phyloP scores from a whole-genome alignment of 2,888 invertebrate species.

The Eilema caniola region DNA sequence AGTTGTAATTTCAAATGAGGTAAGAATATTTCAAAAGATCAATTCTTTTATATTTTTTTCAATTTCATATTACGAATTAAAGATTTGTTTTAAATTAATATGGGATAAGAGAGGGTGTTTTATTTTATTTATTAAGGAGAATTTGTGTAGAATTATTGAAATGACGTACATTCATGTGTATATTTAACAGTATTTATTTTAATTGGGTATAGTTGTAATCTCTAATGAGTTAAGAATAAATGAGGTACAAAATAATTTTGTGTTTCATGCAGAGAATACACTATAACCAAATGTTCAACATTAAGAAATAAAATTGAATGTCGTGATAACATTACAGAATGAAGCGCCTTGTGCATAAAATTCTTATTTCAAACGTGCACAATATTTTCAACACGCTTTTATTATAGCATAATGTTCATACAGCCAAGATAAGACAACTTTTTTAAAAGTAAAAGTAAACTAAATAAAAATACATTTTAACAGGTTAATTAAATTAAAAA shows the following conservation, averaged over 20 bases:
- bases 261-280: not conserved
- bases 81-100: not conserved
- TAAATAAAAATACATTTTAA: no score
- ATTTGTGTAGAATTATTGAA: not conserved
- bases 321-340: not conserved
- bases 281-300: not conserved
- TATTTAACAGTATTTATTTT: conserved; percentile 9
- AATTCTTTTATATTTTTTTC: conserved; percentile 21
- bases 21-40: conserved; percentile 13
- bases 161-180: not conserved
- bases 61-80: not conserved
- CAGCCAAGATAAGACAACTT: no score
- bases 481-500: no score
- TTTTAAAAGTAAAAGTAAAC: no score
- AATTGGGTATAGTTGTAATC: conserved; percentile 19
- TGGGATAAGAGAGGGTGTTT: not conserved
- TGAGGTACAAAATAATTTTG: not conserved
- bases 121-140: not conserved
- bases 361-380: not conserved
- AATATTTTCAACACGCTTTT: no score
- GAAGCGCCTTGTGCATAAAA: not conserved
- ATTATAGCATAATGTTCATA: no score
- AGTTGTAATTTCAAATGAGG: no score
- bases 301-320: not conserved
- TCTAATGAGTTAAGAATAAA: not conserved